Evolutionary conservation across 2,888 invertebrate species (phyloP).

Genomic region (Hemicrepidius hirtus): DNA sequence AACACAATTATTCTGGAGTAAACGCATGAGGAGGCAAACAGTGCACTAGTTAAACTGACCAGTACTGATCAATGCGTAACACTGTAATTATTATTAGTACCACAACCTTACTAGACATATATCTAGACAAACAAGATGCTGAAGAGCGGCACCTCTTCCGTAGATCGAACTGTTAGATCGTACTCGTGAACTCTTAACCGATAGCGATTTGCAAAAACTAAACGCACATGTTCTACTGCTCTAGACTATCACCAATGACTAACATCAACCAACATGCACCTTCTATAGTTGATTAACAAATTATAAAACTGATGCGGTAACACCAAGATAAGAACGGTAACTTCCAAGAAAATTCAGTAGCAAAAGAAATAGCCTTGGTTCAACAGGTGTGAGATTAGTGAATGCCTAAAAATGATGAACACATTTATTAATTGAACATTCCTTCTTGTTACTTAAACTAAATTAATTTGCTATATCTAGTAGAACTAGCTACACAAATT

Average conservation of each 20-base stretch:
- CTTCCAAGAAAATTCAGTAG: no score
- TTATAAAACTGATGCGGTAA: neutral
- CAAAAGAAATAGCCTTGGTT: no score
- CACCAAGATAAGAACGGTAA: neutral
- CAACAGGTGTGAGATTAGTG: no score
- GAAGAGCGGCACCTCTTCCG: conserved; percentile 27
- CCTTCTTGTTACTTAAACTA: no score
- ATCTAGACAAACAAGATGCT: conserved; percentile 23
- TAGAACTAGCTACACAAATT: no score
- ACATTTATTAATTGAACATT: no score
- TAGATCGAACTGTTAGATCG: conserved; percentile 40
- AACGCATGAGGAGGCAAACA: conserved; percentile 35
- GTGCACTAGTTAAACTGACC: conserved; percentile 32
- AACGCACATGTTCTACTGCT: conserved; percentile 16
- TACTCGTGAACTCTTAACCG: conserved; percentile 48
- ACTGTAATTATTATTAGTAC: conserved; percentile 23
- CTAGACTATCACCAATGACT: neutral
- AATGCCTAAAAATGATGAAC: no score
- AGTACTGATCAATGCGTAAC: conserved; percentile 43
- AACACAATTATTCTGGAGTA: conserved; percentile 16
- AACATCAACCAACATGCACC: no score
- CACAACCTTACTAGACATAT: conserved; percentile 21
- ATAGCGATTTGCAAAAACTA: conserved; percentile 17
- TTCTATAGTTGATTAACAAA: neutral
- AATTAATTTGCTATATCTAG: no score